Evolutionary conservation across 2,797 vertebrate genomes (phyloP).

Genomic region (Pogoniulus pusillus): DNA sequence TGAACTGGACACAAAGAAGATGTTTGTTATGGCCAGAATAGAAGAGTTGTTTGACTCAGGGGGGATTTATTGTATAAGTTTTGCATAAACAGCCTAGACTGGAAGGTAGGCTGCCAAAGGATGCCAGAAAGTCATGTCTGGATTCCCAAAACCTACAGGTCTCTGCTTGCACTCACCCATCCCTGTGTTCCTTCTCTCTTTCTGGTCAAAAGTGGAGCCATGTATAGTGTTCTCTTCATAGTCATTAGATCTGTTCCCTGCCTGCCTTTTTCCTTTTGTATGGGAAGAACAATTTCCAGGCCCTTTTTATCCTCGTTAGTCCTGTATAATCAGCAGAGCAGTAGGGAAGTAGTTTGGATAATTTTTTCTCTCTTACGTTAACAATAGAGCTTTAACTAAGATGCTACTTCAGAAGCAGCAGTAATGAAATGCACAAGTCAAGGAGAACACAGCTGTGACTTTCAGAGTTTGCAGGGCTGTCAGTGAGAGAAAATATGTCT

Average conservation of each 20-base stretch:
- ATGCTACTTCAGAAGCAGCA: neutral
- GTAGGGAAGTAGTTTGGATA: neutral
- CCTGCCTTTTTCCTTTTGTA: neutral
- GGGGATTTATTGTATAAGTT: neutral
- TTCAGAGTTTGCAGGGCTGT: conserved; percentile 14
- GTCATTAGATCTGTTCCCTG: neutral
- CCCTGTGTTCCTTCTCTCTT: neutral
- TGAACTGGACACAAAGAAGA: neutral
- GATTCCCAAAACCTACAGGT: neutral
- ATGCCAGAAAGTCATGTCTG: neutral
- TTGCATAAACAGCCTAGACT: neutral
- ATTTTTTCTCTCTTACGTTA: neutral
- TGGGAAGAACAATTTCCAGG: neutral
- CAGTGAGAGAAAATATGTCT: neutral
- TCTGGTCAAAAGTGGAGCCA: neutral
- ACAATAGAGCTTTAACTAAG: conserved; percentile 36
- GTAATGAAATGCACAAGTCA: conserved; percentile 12
- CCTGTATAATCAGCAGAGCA: neutral
- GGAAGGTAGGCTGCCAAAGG: neutral
- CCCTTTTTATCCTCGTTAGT: neutral
- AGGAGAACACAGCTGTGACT: conserved; percentile 21
- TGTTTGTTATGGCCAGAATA: neutral
- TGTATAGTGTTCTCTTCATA: neutral
- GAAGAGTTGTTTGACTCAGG: neutral
- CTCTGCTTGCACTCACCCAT: neutral